A percentile compares a stretch with the other conserved stretches of the same genome.
Evolutionary conservation across 2,888 invertebrate genomes (phyloP).

Genomic region (Phasia obesa): DNA sequence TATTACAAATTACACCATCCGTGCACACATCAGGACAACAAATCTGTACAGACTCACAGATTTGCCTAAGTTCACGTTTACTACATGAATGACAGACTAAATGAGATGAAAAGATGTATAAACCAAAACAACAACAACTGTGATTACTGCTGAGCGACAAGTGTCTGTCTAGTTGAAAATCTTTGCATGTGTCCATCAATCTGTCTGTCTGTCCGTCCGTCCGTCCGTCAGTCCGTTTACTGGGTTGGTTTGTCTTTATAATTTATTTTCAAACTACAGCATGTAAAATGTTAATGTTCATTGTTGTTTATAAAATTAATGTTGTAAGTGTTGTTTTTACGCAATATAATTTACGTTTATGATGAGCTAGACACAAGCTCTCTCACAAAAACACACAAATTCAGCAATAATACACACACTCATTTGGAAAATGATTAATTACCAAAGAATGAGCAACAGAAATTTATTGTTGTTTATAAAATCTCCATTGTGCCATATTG

Average conservation of each 20-base stretch:
- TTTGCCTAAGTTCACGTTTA: conserved; percentile 56
- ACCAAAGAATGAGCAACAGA: conserved; percentile 79
- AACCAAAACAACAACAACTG: conserved; percentile 24
- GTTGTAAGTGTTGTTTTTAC: conserved; percentile 32
- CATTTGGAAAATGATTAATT: conserved; percentile 78
- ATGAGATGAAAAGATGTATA: conserved; percentile 26
- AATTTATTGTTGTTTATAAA: conserved; percentile 54
- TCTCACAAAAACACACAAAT: conserved; percentile 12
- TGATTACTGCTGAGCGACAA: conserved; percentile 54
- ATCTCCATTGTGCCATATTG: conserved; percentile 24
- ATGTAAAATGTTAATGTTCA: conserved; percentile 44
- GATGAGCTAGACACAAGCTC: conserved; percentile 74
- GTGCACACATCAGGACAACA: neutral
- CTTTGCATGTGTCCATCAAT: too few relatives aligned
- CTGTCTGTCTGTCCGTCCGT: conserved; percentile 19
- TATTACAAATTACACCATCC: conserved; percentile 73
- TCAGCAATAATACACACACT: neutral
- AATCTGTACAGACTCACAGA: conserved; percentile 8
- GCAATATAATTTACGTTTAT: conserved; percentile 75
- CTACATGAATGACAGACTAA: conserved; percentile 46
- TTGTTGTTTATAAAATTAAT: conserved; percentile 17
- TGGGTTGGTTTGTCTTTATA: conserved; percentile 22
- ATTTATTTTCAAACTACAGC: conserved; percentile 43
- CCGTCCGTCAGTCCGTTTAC: conserved; percentile 7
- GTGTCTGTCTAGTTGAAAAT: conserved; percentile 44